phyloP scores from a whole-genome alignment of 1,140 invertebrate genomes.

The Polyergus mexicanus region DNA sequence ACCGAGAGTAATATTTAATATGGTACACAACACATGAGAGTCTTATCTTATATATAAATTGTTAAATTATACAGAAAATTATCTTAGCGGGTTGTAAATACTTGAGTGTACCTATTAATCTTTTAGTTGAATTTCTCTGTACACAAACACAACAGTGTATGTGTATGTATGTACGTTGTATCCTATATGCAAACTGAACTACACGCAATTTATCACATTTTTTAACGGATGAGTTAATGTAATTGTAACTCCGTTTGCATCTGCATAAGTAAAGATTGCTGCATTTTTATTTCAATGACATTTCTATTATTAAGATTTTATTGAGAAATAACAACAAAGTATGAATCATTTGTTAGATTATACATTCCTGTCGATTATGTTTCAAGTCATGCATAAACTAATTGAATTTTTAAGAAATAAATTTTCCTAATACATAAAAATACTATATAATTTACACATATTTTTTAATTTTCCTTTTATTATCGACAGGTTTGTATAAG shows the following conservation, averaged over 20 bases:
- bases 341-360: constrained; percentile 4
- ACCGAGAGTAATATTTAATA: constrained; percentile 82
- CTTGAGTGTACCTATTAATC: constrained; percentile 51
- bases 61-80: constrained; percentile 43
- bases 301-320: constrained; percentile 32
- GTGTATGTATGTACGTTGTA: not conserved
- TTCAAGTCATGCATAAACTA: constrained; percentile 22
- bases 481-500: constrained; percentile 52
- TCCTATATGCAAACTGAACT: not conserved
- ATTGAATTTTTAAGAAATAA: constrained; percentile 1
- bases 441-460: constrained; percentile 22
- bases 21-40: constrained; percentile 16
- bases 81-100: constrained; percentile 69
- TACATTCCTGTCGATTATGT: constrained; percentile 50
- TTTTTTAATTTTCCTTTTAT: constrained; percentile 24
- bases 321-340: constrained; percentile 10
- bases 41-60: constrained; percentile 54
- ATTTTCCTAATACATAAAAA: constrained; percentile 29
- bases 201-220: constrained; percentile 35
- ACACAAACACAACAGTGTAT: constrained; percentile 6
- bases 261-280: constrained; percentile 38
- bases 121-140: constrained; percentile 43
- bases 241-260: constrained; percentile 11
- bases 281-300: constrained; percentile 55
- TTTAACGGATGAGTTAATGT: not conserved